Base-by-base conservation (phyloP, 2,888 invertebrate species). In the Thalpophila matura region DNA sequence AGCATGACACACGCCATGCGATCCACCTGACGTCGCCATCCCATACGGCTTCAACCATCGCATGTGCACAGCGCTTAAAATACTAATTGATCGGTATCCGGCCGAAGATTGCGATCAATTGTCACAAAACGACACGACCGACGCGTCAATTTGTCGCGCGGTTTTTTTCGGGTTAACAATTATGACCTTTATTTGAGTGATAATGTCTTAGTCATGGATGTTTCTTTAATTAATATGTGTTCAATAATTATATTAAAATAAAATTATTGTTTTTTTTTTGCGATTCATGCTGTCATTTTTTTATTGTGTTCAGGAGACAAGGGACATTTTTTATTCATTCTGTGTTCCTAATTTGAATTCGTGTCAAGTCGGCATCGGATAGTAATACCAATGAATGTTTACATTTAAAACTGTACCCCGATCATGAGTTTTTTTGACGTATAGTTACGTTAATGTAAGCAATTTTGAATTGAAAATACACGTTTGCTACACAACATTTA, bases 41-140 rank as follows among this genome's bases (percentile, higher is more conserved):
- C 45, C 29, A 45, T 31, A 35, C 6, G n/a, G 27, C 10, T 38
- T 40, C 31, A 27, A 45, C 51, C 42, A 57, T 58, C 67, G 64
- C 62, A 60, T 74, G 67, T 77, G 61, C 53, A 69, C 76, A 38
- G 14, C 47, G 51, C 76, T 72, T 74, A 63, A 77, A 79, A 73
- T 70, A 65, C 75, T 77, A 84, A 86, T 85, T 85, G 81, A 82
- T 83, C 77, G 68, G 74, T 77, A 77, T 80, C 81, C 78, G 77
- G 72, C 54, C 59, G 68, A 64, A 74, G 79, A 80, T 78, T 77
- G 74, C 79, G 65, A 81, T 79, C 79, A 81, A 83, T 83, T 83
- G 83, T 73, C 62, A 55, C 78, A 71, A 70, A 61, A 60, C 73
- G 77, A 79, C 73, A 50, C 51, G 58, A 65, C 51, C 51, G 58